These are phyloP conservation scores for Microtus obscurus DNA, from an alignment of 2,797 vertebrate genomes.

Conservation along the genomic window DNA sequence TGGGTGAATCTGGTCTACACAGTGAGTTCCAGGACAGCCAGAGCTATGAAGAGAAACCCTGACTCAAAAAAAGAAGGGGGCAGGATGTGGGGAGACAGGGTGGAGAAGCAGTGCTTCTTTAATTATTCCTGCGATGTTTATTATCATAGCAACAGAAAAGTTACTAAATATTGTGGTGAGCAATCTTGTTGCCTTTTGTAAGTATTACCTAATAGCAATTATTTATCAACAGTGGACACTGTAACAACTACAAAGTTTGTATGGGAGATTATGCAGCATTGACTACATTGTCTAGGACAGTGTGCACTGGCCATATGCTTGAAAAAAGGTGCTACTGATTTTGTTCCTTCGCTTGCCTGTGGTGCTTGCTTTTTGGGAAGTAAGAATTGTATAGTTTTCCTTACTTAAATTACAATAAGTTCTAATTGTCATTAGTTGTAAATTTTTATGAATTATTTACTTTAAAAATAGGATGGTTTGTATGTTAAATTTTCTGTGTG, in stretches of 20 bases:
- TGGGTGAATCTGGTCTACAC: neutral
- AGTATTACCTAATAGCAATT: neutral
- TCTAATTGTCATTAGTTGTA: neutral
- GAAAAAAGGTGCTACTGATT: neutral
- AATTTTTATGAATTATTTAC: slow-evolving; percentile 19
- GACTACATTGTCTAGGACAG: neutral
- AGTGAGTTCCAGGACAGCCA: neutral
- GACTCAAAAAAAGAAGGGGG: neutral
- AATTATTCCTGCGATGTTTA: neutral
- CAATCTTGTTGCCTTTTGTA: neutral
- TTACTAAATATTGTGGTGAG: neutral
- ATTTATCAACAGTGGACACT: slow-evolving; percentile 9
- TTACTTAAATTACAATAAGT: slow-evolving; percentile 23
- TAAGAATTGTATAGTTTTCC: slow-evolving; percentile 43
- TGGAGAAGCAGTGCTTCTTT: neutral
- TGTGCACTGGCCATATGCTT: neutral
- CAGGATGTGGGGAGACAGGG: neutral
- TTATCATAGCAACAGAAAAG: neutral
- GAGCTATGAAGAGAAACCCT: neutral
- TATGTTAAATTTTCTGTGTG: slow-evolving; percentile 40
- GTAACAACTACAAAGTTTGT: neutral
- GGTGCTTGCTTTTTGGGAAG: neutral
- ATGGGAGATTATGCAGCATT: slow-evolving; percentile 1
- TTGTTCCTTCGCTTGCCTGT: slow-evolving; percentile 14
- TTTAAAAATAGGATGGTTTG: slow-evolving; percentile 28